Percentiles rank a stretch among this genome's conserved stretches.
These are phyloP conservation scores for Alviniconcha strummeri DNA, from an alignment of 2,888 invertebrate genomes.

Conservation along the genomic window DNA sequence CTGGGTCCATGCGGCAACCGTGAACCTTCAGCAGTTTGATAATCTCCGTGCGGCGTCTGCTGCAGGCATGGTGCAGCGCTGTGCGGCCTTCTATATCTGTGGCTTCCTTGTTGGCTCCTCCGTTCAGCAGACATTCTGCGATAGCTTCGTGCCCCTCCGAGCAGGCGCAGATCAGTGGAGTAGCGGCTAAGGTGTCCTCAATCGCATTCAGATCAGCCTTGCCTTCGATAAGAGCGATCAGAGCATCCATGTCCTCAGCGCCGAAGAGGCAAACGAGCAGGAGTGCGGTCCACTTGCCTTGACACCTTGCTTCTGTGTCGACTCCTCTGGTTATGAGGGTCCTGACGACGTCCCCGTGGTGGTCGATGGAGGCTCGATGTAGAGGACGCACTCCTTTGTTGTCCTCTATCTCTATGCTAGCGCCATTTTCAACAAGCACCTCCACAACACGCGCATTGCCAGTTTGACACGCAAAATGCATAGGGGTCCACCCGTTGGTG, in stretches of 20 bases:
- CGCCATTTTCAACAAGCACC: slow-evolving; percentile 7
- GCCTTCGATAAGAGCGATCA: not conserved
- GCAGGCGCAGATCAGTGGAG: not conserved
- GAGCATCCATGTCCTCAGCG: not conserved
- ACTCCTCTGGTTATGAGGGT: slow-evolving; percentile 2
- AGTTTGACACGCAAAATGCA: slow-evolving; percentile 14
- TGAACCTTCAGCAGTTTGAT: not conserved
- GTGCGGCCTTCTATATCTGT: not conserved
- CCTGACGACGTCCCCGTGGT: not conserved
- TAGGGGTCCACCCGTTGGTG: slow-evolving; percentile 15
- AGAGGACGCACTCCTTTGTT: slow-evolving; percentile 12
- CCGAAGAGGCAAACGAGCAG: not conserved
- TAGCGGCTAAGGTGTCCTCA: not conserved
- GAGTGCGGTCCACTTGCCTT: not conserved
- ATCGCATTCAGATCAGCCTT: not conserved
- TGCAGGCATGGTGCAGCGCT: not conserved
- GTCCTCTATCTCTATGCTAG: not conserved
- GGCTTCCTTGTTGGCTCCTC: not conserved
- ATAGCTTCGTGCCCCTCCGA: not conserved
- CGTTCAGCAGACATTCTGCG: not conserved
- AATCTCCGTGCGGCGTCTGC: not conserved
- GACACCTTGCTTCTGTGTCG: not conserved
- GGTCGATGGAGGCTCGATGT: slow-evolving; percentile 10
- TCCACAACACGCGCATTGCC: slow-evolving; percentile 15
- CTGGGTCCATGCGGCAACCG: not conserved